Percentiles rank a stretch among this genome's conserved stretches.
These are phyloP conservation scores for Pteronotus mesoamericanus DNA, from an alignment of 2,797 vertebrate genomes.

Conservation along the genomic window DNA sequence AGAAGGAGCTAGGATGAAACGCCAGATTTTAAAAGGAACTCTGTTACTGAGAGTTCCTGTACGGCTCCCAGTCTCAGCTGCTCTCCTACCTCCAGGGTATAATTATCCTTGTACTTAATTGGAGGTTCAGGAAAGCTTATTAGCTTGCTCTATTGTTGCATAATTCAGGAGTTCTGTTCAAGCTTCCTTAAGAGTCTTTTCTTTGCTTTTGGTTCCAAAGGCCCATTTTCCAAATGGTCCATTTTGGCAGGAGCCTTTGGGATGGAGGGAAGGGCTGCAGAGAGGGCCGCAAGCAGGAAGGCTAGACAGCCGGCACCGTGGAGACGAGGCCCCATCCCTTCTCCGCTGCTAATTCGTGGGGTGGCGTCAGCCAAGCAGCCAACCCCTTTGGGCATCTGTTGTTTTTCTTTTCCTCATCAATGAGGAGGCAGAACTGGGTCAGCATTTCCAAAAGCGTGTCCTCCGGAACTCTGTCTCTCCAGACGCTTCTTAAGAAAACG, in stretches of 20 bases:
- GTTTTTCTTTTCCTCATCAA: not conserved
- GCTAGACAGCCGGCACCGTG: accelerated
- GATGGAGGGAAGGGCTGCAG: not conserved
- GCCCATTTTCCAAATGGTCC: not conserved
- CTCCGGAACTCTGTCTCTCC: not conserved
- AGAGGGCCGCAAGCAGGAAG: not conserved
- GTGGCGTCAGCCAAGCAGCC: not conserved
- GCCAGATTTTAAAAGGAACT: conserved; percentile 1
- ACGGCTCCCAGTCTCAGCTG: conserved; percentile 17
- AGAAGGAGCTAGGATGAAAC: conserved; percentile 42
- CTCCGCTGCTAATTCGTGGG: not conserved
- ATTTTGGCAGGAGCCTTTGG: not conserved
- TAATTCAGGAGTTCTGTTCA: conserved; percentile 52
- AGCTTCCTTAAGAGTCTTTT: conserved; percentile 12
- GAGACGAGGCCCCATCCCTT: not conserved
- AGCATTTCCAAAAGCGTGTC: not conserved
- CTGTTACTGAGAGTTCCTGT: conserved; percentile 24
- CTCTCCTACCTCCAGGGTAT: conserved; percentile 24
- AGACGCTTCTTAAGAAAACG: not conserved
- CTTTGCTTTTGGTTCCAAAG: conserved; percentile 40
- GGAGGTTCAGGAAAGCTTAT: conserved; percentile 51
- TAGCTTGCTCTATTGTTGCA: conserved; percentile 46
- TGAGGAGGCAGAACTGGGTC: not conserved
- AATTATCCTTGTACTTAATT: conserved; percentile 52
- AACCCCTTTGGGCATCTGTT: not conserved